phyloP scores from a whole-genome alignment of 2,888 invertebrate species.

The Congeria kusceri region DNA sequence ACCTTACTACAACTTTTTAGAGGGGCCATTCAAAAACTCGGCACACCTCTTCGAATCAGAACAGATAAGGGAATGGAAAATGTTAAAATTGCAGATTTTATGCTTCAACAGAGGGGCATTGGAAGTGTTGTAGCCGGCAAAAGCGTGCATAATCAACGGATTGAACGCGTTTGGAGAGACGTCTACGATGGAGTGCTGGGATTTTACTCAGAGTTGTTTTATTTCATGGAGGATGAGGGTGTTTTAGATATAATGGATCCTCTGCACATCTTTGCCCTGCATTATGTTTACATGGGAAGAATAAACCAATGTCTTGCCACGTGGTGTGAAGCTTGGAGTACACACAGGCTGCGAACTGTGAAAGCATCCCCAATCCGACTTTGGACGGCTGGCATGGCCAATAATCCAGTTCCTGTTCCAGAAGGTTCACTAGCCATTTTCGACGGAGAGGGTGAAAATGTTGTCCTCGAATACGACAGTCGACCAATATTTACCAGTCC shows the following conservation, averaged over 20 bases:
- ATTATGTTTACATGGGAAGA: constrained; percentile 26
- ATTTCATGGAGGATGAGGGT: constrained; percentile 29
- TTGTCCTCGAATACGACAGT: neutral
- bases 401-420: neutral
- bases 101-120: constrained; percentile 22
- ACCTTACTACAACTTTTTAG: constrained; percentile 41
- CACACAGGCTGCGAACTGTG: constrained; percentile 20
- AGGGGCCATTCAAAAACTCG: constrained; percentile 21
- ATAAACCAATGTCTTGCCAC: constrained; percentile 18
- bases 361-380: constrained; percentile 24
- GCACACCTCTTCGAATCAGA: constrained; percentile 33
- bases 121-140: constrained; percentile 21
- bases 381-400: constrained; percentile 10
- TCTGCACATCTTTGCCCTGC: constrained; percentile 28
- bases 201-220: constrained; percentile 26
- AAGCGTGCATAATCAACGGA: constrained; percentile 30
- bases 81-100: constrained; percentile 36
- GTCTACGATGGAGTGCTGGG: constrained; percentile 27
- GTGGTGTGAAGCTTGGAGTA: constrained; percentile 32
- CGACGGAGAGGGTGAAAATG: too few relatives aligned
- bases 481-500: constrained; percentile 6
- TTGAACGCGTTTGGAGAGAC: constrained; percentile 34
- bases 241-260: constrained; percentile 17
- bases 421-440: too few relatives aligned
- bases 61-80: constrained; percentile 55